Base-by-base conservation (phyloP, 2,888 invertebrate species). In the Drosophila anceps region DNA sequence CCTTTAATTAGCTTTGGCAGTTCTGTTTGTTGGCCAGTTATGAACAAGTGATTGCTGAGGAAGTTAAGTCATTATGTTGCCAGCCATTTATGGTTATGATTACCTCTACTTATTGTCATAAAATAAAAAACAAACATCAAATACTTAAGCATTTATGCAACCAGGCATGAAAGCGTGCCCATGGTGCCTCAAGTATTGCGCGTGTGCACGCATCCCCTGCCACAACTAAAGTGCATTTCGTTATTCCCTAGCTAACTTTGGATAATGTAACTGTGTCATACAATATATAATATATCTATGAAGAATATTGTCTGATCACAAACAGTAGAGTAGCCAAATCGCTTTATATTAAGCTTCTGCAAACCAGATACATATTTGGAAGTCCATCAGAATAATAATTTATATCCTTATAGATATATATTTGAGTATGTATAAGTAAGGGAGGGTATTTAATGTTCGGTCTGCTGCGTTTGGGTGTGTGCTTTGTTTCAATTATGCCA, bases 111-210 rank as follows among this genome's bases (percentile, higher is more conserved):
- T 81, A 73, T 78, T 81, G 90, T 86, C 90, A 81, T 83, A 83
- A 88, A 84, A 73, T 81, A 76, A 82, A 84, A 76, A 61, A 39
- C 44, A 51, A 57, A 51, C 78, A 72, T 81, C 68, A 84, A 82
- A 75, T 85, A 67, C 66, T 88, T 84, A 79, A 69, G 71, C 88
- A 89, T 84, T 88, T 90, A 88, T 88, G 84, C 82, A 84, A 82
- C 60, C 71, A 73, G 58, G 12, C 79, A 71, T 61, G 81, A 84
- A 85, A 85, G 89, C 87, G 90, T 85, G 85, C 84, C 80, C 77
- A 13, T 24, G 43, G 51, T 20, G 43, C 35, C n/a, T 31, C 46
- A 70, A 46, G 41, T 65, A 70, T 44, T 73, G 69, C 73, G 35
- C 72, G 58, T 70, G 62, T 62, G 48, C 54, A 64, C 46, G 29